Conservation (phyloP, 2,113 vertebrate species). For the Bagarius yarrelli region DNA sequence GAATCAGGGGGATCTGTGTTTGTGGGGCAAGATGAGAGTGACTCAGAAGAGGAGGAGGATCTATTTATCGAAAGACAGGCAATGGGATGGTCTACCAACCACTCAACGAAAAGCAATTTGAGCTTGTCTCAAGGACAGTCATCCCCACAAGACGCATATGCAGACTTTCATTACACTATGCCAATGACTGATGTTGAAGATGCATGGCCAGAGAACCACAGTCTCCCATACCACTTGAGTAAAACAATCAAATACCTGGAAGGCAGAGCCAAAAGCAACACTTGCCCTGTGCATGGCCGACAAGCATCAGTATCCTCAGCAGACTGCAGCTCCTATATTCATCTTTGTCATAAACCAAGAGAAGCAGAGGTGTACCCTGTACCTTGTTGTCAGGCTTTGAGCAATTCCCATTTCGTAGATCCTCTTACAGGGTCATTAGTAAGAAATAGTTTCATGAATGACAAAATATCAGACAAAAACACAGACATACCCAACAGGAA, state of each 20-base stretch:
- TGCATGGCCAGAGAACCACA: slow-evolving; percentile 69
- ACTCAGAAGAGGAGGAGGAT: slow-evolving; percentile 67
- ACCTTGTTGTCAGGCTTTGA: slow-evolving; percentile 65
- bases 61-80: slow-evolving; percentile 63
- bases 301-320: slow-evolving; percentile 60
- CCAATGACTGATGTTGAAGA: slow-evolving; percentile 73
- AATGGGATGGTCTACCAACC: slow-evolving; percentile 79
- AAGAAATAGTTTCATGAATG: slow-evolving; percentile 63
- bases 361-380: slow-evolving; percentile 54
- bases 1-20: slow-evolving; percentile 65
- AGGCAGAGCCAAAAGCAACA: slow-evolving; percentile 63
- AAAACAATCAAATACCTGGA: slow-evolving; percentile 67
- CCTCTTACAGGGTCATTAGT: slow-evolving; percentile 71
- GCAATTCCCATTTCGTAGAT: slow-evolving; percentile 67
- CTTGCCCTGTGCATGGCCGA: slow-evolving; percentile 64
- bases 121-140: slow-evolving; percentile 57
- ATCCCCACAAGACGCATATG: slow-evolving; percentile 64
- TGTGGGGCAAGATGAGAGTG: slow-evolving; percentile 62
- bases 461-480: slow-evolving; percentile 63
- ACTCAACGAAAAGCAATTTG: slow-evolving; percentile 70
- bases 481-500: slow-evolving; percentile 54
- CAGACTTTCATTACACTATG: slow-evolving; percentile 73
- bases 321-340: slow-evolving; percentile 64
- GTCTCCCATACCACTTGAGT: slow-evolving; percentile 59
- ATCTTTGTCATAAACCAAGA: slow-evolving; percentile 67